These are phyloP conservation scores for Tangachromis dhanisi DNA, from an alignment of 2,113 vertebrate species.

Conservation along the genomic window DNA sequence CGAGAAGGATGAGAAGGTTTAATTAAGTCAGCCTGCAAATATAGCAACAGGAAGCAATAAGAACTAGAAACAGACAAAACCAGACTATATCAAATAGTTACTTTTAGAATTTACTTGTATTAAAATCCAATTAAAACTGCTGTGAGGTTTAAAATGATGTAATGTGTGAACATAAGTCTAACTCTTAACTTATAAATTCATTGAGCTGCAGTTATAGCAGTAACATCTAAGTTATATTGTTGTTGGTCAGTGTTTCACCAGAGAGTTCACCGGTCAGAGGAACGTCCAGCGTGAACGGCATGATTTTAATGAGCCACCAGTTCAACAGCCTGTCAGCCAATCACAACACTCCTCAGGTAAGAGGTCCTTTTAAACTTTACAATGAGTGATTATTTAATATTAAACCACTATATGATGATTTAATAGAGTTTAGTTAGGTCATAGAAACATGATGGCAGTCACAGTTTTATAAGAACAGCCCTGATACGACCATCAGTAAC, in stretches of 20 bases:
- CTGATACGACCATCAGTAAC: background rate
- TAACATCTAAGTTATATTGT: background rate
- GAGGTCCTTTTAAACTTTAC: background rate
- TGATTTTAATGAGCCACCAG: background rate
- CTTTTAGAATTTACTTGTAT: accelerated
- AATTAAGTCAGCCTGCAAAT: background rate
- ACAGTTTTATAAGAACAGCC: background rate
- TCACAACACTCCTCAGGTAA: slow-evolving; percentile 38
- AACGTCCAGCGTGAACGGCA: background rate
- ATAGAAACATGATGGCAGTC: background rate
- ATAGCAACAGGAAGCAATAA: accelerated
- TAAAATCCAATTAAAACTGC: background rate
- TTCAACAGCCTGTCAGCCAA: background rate
- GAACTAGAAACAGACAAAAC: accelerated
- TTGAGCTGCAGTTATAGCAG: background rate
- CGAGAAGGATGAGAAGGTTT: accelerated
- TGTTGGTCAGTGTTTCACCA: slow-evolving; percentile 44
- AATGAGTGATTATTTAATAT: background rate
- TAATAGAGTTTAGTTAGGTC: accelerated
- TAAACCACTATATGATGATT: background rate
- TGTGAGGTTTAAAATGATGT: background rate
- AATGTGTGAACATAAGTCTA: background rate
- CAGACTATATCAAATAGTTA: accelerated
- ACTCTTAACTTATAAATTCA: accelerated
- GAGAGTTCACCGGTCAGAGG: slow-evolving; percentile 31